Percentiles rank a stretch among this genome's conserved stretches.
Evolutionary conservation across 2,888 invertebrate species (phyloP).

Genomic region (Platerodrilus igneus): DNA sequence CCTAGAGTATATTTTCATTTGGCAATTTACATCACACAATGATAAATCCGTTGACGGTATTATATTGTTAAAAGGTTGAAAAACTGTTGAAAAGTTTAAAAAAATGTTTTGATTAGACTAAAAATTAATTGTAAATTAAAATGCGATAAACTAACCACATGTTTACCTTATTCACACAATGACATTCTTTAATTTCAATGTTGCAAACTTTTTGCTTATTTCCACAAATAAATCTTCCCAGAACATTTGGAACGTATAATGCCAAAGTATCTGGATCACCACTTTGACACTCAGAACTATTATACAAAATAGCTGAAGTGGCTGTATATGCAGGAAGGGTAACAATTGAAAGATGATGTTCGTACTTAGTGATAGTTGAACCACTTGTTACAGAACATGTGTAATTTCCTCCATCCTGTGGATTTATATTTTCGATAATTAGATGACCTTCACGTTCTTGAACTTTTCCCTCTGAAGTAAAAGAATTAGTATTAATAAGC

Average conservation of each 20-base stretch:
- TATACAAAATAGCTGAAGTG: constrained; percentile 37
- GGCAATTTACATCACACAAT: constrained; percentile 41
- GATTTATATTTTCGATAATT: constrained; percentile 36
- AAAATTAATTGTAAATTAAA: constrained; percentile 5
- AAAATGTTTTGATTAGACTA: constrained; percentile 35
- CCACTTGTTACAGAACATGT: constrained; percentile 36
- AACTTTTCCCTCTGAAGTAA: constrained; percentile 29
- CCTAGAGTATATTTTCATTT: constrained; percentile 40
- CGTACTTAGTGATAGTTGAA: constrained; percentile 25
- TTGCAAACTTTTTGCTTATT: constrained; percentile 37
- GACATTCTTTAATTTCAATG: constrained; percentile 37
- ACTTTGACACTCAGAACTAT: constrained; percentile 36
- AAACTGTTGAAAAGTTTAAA: constrained; percentile 37
- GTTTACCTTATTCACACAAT: constrained; percentile 37
- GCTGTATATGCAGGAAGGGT: constrained; percentile 41
- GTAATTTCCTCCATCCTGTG: constrained; percentile 44
- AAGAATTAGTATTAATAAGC: constrained; percentile 4
- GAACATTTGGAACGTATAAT: constrained; percentile 39
- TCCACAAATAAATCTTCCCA: constrained; percentile 40
- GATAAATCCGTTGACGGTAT: constrained; percentile 33
- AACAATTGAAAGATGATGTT: constrained; percentile 42
- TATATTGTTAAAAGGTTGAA: constrained; percentile 36
- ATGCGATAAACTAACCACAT: not conserved
- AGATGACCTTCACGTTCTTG: constrained; percentile 35
- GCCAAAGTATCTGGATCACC: constrained; percentile 39